phyloP scores from a whole-genome alignment of 2,113 vertebrate species.

The Clarias macrocephalus region DNA sequence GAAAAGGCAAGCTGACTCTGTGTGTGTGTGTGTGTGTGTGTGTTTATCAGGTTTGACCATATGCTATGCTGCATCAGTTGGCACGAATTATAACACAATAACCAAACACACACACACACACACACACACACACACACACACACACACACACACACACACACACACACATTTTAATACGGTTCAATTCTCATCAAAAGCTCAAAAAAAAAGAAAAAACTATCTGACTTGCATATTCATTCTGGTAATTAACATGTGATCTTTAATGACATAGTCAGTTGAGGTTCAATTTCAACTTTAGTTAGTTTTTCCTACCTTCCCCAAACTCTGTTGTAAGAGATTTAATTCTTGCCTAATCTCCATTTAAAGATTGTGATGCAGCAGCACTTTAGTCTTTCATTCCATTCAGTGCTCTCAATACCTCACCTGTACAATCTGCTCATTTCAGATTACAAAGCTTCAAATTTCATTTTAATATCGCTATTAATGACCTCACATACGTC shows the following conservation, averaged over 20 bases:
- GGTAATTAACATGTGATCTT: background rate
- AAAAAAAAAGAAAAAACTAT: background rate
- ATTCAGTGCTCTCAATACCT: background rate
- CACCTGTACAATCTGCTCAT: background rate
- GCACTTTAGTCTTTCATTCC: background rate
- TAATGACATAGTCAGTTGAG: background rate
- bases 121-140: conserved; percentile 2
- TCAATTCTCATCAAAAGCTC: background rate
- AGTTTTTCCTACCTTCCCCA: background rate
- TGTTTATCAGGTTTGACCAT: conserved; percentile 18
- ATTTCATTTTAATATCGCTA: background rate
- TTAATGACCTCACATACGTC: background rate
- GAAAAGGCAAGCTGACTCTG: background rate
- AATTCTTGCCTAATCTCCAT: background rate
- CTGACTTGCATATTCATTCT: background rate
- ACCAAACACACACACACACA: background rate
- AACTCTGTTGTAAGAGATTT: background rate
- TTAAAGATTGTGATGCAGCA: background rate
- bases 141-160: conserved; percentile 8
- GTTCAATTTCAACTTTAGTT: background rate
- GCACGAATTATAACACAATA: background rate
- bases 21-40: conserved; percentile 16
- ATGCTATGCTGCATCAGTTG: conserved; percentile 23
- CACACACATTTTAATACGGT: background rate
- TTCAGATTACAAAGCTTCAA: background rate